These are phyloP conservation scores for Andrena flavipes DNA, from an alignment of 2,888 invertebrate genomes.

Conservation along the genomic window DNA sequence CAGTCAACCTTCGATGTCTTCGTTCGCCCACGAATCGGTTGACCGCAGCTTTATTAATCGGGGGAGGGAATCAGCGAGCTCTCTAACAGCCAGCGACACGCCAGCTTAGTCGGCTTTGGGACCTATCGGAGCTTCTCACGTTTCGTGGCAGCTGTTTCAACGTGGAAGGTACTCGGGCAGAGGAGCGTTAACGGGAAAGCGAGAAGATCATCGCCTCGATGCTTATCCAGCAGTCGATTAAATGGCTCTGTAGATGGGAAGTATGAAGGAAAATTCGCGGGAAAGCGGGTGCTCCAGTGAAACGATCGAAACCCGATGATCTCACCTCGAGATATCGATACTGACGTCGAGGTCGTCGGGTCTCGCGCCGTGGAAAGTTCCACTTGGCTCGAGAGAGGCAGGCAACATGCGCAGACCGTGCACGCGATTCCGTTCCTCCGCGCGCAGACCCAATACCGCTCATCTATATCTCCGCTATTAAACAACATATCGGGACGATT, in stretches of 20 bases:
- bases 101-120: no score
- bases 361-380: slow-evolving; percentile 79
- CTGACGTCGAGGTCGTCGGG: slow-evolving; percentile 69
- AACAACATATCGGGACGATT: slow-evolving; percentile 58
- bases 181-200: no score
- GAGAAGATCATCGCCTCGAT: no score
- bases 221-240: not conserved
- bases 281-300: slow-evolving; percentile 15
- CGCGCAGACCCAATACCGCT: slow-evolving; percentile 76
- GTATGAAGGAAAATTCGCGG: not conserved
- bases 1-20: no score
- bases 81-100: no score
- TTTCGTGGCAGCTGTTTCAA: no score
- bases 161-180: no score
- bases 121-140: no score
- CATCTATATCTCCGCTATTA: slow-evolving; percentile 73
- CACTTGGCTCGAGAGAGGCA: slow-evolving; percentile 82
- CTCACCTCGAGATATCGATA: slow-evolving; percentile 71
- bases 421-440: slow-evolving; percentile 53
- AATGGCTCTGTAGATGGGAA: not conserved
- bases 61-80: no score
- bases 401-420: slow-evolving; percentile 82
- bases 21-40: no score
- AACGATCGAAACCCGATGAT: slow-evolving; percentile 60
- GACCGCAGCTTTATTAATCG: no score